phyloP scores from a whole-genome alignment of 1,140 invertebrate species.

The Chionoecetes opilio region DNA sequence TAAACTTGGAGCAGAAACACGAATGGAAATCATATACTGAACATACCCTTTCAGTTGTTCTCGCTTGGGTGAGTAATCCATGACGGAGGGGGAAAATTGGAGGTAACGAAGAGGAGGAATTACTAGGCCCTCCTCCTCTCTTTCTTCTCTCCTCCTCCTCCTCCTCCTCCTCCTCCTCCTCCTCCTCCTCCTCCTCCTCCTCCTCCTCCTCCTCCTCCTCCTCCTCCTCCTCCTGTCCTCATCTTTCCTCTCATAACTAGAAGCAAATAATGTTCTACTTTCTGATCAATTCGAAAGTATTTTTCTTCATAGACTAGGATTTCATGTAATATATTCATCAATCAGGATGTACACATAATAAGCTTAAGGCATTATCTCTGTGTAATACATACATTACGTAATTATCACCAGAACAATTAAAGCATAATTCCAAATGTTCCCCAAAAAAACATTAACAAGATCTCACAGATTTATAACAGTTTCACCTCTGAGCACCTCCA shows the following conservation, averaged over 20 bases:
- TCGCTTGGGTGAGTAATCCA: background rate
- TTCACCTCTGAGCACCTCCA: no score
- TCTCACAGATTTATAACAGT: background rate
- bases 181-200: no score
- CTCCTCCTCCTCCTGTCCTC: no score
- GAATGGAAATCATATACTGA: background rate
- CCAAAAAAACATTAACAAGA: constrained; percentile 11
- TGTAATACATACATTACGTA: background rate
- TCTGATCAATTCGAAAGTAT: no score
- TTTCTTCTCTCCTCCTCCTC: no score
- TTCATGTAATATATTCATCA: background rate
- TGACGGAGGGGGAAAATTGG: background rate
- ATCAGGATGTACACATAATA: background rate
- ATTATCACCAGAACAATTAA: background rate
- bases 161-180: no score
- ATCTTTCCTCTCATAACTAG: no score
- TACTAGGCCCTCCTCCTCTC: no score
- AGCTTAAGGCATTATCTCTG: background rate
- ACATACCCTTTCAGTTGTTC: background rate
- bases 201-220: no score
- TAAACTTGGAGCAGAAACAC: background rate
- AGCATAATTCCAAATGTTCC: background rate
- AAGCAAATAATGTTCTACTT: no score
- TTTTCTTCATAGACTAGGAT: no score
- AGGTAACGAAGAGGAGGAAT: background rate